Evolutionary conservation across 2,113 vertebrate genomes (phyloP), one percentile per base, ranked within the genome.

Genomic region (Oenanthe oenanthe): DNA sequence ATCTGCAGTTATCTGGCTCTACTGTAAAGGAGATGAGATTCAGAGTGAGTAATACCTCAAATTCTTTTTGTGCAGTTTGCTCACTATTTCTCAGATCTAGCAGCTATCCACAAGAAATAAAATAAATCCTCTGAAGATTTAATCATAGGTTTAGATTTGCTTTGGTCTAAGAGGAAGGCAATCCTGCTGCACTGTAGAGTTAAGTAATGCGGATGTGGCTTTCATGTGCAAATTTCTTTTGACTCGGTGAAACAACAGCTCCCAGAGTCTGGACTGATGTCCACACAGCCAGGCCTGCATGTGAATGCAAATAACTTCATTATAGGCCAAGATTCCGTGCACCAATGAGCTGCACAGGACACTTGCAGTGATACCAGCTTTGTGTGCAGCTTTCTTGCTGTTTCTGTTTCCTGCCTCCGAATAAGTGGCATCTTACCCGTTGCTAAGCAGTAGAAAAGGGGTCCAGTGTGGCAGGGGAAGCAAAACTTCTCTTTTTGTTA

Each of bases 191-290:
- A 90, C 83, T 91, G 81, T 72, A 72, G 71, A 79, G 85, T 98
- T 98, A 97, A 97, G 95, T 96, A 98, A 96, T 94, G 90, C 68
- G 95, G 96, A 97, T 96, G 94, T 88, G 73, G 91, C 96, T 92
- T 98, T 98, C 97, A 98, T 98, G 97, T 98, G 97, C 92, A 97
- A 98, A 98, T 98, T 98, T 97, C 96, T 97, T 98, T 98, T 98
- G 96, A 97, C 94, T 97, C 87, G 85, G 85, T 95, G 96, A 97
- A 98, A 97, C 94, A 98, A 97, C 95, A 97, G 94, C 96, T 97
- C 96, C 95, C 92, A 91, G 97, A 97, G 81, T 96, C 92, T 95
- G 95, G 92, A 93, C 94, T 97, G 96, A 92, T 96, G 96, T 97
- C 94, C 96, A 93, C 95, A 93, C 89, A 97, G 38, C 58, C 84